A percentile compares a stretch with the other conserved stretches of the same genome.
These are phyloP conservation scores for Symphodus melops DNA, from an alignment of 2,113 vertebrate genomes.

Conservation along the genomic window DNA sequence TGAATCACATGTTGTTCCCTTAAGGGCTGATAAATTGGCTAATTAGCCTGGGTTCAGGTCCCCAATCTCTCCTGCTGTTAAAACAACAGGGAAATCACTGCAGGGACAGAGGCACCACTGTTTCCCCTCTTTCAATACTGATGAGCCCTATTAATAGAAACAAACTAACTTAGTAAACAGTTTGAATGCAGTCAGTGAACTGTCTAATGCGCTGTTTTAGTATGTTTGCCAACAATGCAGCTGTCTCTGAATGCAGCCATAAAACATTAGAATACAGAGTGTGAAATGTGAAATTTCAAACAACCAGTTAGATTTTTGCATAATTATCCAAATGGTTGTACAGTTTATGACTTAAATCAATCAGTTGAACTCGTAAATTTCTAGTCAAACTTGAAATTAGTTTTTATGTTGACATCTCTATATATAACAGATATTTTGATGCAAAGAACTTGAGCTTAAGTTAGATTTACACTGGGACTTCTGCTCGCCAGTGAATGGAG, in stretches of 20 bases:
- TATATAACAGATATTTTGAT: not conserved
- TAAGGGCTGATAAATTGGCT: constrained; percentile 52
- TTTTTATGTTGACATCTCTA: no score
- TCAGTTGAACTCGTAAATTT: not conserved
- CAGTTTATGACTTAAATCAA: not conserved
- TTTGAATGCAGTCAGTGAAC: constrained; percentile 57
- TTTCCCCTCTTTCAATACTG: constrained; percentile 47
- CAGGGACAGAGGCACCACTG: constrained; percentile 66
- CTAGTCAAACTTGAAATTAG: not conserved
- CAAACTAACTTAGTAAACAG: constrained; percentile 59
- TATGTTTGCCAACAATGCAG: constrained; percentile 38
- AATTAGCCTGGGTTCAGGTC: constrained; percentile 66
- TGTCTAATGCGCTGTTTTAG: constrained; percentile 39
- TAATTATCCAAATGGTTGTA: not conserved
- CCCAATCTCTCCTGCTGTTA: constrained; percentile 46
- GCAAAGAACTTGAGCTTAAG: not conserved
- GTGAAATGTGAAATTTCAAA: not conserved
- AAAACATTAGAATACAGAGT: constrained; percentile 6
- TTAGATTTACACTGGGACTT: not conserved
- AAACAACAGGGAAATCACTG: constrained; percentile 53
- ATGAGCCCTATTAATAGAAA: constrained; percentile 58
- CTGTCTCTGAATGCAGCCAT: constrained; percentile 2
- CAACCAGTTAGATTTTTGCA: not conserved
- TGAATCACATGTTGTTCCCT: constrained; percentile 56
- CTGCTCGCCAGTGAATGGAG: constrained; percentile 29